These are phyloP conservation scores for Chaetorhynchus papuensis DNA, from an alignment of 2,113 vertebrate genomes.

Conservation along the genomic window DNA sequence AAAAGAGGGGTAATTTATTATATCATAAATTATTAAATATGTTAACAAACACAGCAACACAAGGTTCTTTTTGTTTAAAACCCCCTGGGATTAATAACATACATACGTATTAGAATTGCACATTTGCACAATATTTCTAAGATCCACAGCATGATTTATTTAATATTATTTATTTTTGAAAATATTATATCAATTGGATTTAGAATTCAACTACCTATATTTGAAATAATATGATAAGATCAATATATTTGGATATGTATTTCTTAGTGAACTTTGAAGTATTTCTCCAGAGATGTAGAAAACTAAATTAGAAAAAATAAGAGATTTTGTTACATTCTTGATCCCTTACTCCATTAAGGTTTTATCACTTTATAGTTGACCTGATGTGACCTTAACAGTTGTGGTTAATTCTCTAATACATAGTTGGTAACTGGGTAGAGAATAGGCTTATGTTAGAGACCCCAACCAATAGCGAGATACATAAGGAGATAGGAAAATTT, in stretches of 20 bases:
- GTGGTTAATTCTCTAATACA: slow-evolving; percentile 55
- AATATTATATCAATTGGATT: neutral
- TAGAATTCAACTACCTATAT: neutral
- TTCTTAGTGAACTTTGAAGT: neutral
- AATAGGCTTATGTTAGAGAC: slow-evolving; percentile 33
- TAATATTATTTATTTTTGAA: neutral
- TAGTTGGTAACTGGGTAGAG: slow-evolving; percentile 58
- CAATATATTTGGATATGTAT: neutral
- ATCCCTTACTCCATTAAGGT: slow-evolving; percentile 33
- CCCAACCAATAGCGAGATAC: slow-evolving; percentile 3
- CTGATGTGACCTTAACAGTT: slow-evolving; percentile 43
- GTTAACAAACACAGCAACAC: neutral
- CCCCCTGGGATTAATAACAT: neutral
- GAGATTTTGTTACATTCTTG: neutral
- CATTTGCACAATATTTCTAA: neutral
- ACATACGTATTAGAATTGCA: neutral
- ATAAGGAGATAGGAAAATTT: neutral
- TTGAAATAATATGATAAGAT: neutral
- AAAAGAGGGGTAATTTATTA: slow-evolving; percentile 36
- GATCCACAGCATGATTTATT: neutral
- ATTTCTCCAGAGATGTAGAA: slow-evolving; percentile 19
- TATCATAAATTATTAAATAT: slow-evolving; percentile 3
- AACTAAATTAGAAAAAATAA: neutral
- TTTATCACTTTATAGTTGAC: slow-evolving; percentile 55
- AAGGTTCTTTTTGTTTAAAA: neutral